Evolutionary conservation across 2,797 vertebrate species (phyloP), one percentile per base, ranked within the genome.

Genomic region (Galaxias olidus): DNA sequence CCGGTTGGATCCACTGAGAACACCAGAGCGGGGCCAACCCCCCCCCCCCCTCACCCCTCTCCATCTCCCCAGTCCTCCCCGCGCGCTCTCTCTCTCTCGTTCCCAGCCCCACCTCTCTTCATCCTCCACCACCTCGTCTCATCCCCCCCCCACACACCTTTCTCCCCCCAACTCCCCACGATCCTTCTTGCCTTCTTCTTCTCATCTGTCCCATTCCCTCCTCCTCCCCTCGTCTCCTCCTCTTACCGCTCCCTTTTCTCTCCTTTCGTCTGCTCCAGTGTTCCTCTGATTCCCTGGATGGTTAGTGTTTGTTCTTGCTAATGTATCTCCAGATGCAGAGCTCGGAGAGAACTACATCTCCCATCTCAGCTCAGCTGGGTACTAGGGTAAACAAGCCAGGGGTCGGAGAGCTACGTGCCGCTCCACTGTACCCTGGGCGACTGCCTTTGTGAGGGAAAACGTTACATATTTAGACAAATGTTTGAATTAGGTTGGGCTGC

Each of bases 1-100:
- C 88, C 92, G 87, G 79, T 76, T 76, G 80, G 74, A 87, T 88
- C 86, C 84, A 71, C 75, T 77, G 87, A 90, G 87, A 83, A 73
- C 72, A 78, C 73, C 61, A 69, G 69, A 82, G 79, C 43, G 43
- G 43, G 52, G 57, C 71, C 78, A 55, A 45, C 71, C 67, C 76
- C 59, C 72, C 30, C n/a, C 49, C 66, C 61, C 10, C 64, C 0
- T 30, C 15, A 30, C 56, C 61, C 61, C 60, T 52, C 53, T 15
- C 59, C 73, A 58, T 66, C 78, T 53, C 62, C 62, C 79, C 72
- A 69, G 58, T 45, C 49, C 63, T 66, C 61, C 72, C 60, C 57
- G 73, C 60, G 65, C 55, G 70, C 74, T 13, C 61, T 79, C 74
- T 74, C 61, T 61, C 67, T 65, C 58, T 79, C 56, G 56, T 4